Conservation (phyloP, 2,888 invertebrate genomes). For the Xanthia icteritia region DNA sequence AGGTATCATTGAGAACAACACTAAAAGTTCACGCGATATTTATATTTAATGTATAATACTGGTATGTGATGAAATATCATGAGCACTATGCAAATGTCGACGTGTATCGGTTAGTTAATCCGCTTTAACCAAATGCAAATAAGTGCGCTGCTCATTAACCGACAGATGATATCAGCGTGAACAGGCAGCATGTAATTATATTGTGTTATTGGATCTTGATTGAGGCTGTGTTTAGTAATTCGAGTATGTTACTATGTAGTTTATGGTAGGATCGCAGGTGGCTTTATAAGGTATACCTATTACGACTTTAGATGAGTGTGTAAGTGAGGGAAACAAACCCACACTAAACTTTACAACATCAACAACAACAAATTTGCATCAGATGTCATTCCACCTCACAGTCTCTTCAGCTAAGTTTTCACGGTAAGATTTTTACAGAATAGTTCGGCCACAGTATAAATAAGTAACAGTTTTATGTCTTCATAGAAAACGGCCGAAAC, state of each 20-base stretch:
- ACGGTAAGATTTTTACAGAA: too few relatives aligned
- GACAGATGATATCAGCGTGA: constrained; percentile 11
- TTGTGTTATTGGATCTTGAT: background rate
- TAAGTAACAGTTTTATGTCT: too few relatives aligned
- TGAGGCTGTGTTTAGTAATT: constrained; percentile 1
- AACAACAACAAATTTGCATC: background rate
- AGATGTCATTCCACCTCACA: too few relatives aligned
- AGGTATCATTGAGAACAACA: too few relatives aligned
- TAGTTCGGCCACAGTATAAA: too few relatives aligned
- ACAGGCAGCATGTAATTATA: constrained; percentile 3
- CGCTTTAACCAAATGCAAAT: constrained; percentile 44
- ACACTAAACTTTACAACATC: background rate
- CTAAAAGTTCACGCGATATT: too few relatives aligned
- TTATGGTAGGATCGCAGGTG: background rate
- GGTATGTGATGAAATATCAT: too few relatives aligned
- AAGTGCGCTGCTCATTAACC: constrained; percentile 24
- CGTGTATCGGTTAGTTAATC: constrained; percentile 22
- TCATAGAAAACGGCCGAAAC: too few relatives aligned
- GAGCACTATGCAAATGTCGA: constrained; percentile 26
- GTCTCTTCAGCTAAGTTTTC: too few relatives aligned
- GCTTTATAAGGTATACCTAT: background rate
- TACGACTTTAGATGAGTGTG: background rate
- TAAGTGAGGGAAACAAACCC: background rate
- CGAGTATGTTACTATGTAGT: background rate
- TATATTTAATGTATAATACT: too few relatives aligned